Evolutionary conservation across 2,888 invertebrate genomes (phyloP), one percentile per base, ranked within the genome.

Genomic region (Torymus aiolomorphi): DNA sequence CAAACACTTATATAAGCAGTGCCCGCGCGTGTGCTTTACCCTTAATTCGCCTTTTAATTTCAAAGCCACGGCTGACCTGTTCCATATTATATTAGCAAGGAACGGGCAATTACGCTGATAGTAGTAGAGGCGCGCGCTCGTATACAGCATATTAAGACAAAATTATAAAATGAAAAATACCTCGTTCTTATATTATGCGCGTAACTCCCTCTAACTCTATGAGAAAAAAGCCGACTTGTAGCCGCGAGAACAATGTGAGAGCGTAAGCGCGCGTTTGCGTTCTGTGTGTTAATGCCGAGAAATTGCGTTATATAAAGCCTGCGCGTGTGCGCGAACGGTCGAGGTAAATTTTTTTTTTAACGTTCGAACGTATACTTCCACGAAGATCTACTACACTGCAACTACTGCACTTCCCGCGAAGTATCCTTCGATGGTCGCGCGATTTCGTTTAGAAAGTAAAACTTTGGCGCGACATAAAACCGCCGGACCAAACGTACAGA

Each of bases 191-290:
- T 24, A 42, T 20, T 20, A 20, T 20, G 8, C 42, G 76, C 63
- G 51, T 18, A 20, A 56, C 49, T 63, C n/a, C 51, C 11, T 57
- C 42, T 4, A 20, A 42, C 24, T 52, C 56, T 52, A 24, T 71
- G 76, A 70, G 71, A 77, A 77, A 77, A 71, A 71, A 65, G n/a
- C n/a, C 62, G 52, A 12, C 14, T 70, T 51, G 18, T 42, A 42
- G 8, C 42, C 5, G 42, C 57, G 18, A 16, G 77, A 71, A 71
- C 77, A 77, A 77, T 77, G 20, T 42, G n/a, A 65, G 42, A n/a
- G 57, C 59, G 57, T 5, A 5, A 3, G 31, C 42, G 42, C 42
- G 8, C 42, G 5, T 42, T 5, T 10, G 31, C 31, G 49, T 59
- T n/a, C 16, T 18, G 18, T 51, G 24, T 52, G 51, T 67, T 52